Percentiles rank a stretch among this genome's conserved stretches.
Evolutionary conservation across 2,113 vertebrate species (phyloP).

Genomic region (Notarius quadriscutis): DNA sequence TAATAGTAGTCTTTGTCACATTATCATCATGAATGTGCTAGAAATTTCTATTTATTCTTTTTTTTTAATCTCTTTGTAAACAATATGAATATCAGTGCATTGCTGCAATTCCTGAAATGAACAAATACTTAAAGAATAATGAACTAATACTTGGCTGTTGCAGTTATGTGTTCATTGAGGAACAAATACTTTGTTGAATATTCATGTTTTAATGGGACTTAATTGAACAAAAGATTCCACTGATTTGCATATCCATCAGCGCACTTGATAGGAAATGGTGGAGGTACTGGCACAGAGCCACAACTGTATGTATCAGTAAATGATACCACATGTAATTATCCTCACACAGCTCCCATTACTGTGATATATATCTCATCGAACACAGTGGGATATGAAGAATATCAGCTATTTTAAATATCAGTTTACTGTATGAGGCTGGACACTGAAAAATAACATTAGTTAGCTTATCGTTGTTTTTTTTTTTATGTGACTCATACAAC

Average conservation of each 20-base stretch:
- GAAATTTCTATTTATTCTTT: background rate
- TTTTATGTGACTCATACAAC: too few species aligned
- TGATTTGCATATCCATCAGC: constrained; percentile 41
- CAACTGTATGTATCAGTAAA: constrained; percentile 45
- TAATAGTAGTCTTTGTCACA: constrained; percentile 30
- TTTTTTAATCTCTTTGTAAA: constrained; percentile 4
- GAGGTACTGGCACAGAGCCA: constrained; percentile 50
- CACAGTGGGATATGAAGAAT: constrained; percentile 23
- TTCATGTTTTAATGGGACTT: constrained; percentile 45
- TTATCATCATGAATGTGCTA: background rate
- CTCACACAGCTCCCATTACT: constrained; percentile 36
- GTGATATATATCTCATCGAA: constrained; percentile 39
- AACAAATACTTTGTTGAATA: constrained; percentile 50
- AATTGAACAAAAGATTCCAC: constrained; percentile 48
- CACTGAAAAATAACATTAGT: background rate
- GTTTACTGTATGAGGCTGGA: constrained; percentile 8
- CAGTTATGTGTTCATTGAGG: constrained; percentile 33
- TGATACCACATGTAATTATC: constrained; percentile 54
- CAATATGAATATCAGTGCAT: constrained; percentile 33
- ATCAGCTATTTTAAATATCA: constrained; percentile 10
- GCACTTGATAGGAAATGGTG: constrained; percentile 35
- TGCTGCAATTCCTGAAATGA: constrained; percentile 1
- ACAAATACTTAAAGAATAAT: constrained; percentile 60
- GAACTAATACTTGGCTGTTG: constrained; percentile 14
- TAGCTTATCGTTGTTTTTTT: too few species aligned